Conservation (phyloP, 92 coral and sea anemone species). For the Heliopora coerulea region DNA sequence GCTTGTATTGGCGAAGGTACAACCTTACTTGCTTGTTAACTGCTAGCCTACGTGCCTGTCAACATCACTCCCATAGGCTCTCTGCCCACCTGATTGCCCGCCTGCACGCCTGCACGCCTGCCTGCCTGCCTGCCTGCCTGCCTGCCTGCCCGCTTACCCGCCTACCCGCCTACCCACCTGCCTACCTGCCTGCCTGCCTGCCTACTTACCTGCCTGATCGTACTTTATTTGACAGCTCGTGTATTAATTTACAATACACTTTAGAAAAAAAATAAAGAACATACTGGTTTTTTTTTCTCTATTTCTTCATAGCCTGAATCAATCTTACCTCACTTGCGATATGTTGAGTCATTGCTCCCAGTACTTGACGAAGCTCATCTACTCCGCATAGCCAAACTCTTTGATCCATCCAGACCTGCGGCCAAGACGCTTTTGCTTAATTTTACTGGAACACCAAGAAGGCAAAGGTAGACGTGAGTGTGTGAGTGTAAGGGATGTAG, state of each 20-base stretch:
- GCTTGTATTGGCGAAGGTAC: constrained; percentile 87
- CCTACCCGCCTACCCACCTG: neutral
- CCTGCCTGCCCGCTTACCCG: neutral
- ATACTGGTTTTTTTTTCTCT: neutral
- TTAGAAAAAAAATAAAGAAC: too few species aligned
- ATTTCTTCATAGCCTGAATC: constrained; percentile 77
- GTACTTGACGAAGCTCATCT: constrained; percentile 75
- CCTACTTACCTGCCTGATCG: neutral
- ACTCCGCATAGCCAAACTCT: constrained; percentile 79
- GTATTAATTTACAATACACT: too few species aligned
- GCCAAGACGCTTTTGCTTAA: constrained; percentile 74
- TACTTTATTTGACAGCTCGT: too few species aligned
- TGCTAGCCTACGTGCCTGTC: too few species aligned
- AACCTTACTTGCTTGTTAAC: neutral
- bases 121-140: neutral
- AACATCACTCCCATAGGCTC: too few species aligned
- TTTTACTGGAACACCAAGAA: constrained; percentile 10
- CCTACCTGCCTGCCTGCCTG: neutral
- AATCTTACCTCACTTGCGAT: constrained; percentile 74
- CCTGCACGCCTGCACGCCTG: neutral
- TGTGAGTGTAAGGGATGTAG: too few species aligned
- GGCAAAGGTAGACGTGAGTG: constrained; percentile 14
- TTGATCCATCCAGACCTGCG: constrained; percentile 96
- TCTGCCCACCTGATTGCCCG: neutral
- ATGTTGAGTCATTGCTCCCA: constrained; percentile 62